Percentiles rank a stretch among this genome's conserved stretches.
Conservation (phyloP, 2,113 vertebrate species). For the Piaya cayana region DNA sequence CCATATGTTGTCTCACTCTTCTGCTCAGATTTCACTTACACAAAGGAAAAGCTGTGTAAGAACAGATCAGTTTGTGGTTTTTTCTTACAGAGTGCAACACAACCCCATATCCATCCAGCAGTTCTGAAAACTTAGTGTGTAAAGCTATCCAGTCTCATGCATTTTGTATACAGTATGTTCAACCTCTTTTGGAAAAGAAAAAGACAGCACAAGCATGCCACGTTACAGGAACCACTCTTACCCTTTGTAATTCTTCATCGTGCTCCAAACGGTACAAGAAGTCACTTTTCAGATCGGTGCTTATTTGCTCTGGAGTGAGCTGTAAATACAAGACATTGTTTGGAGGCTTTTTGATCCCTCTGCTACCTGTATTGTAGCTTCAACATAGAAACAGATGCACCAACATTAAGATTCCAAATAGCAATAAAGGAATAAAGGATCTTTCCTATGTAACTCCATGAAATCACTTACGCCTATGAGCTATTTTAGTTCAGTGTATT, state of each 20-base stretch:
- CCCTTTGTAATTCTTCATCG: conserved; percentile 84
- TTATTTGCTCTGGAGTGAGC: conserved; percentile 94
- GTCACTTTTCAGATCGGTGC: conserved; percentile 84
- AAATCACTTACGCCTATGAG: not conserved
- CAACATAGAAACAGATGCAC: not conserved
- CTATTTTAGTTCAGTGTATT: not conserved
- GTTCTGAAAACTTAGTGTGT: not conserved
- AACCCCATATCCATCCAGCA: not conserved
- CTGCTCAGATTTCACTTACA: not conserved
- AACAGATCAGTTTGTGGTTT: not conserved
- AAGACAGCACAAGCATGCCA: accelerated
- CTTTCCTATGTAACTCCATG: not conserved
- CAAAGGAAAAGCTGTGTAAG: not conserved
- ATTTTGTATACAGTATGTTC: accelerated
- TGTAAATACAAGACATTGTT: conserved; percentile 40
- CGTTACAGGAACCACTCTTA: conserved; percentile 30
- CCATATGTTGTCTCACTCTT: not conserved
- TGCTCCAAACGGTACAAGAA: conserved; percentile 85
- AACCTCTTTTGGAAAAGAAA: not conserved
- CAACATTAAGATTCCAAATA: not conserved
- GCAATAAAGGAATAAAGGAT: not conserved
- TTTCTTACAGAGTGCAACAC: not conserved
- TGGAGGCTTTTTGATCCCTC: not conserved
- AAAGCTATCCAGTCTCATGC: not conserved
- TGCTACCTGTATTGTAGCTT: not conserved